Base-by-base conservation (phyloP, 1,140 invertebrate species). In the Acyrthosiphon pisum region DNA sequence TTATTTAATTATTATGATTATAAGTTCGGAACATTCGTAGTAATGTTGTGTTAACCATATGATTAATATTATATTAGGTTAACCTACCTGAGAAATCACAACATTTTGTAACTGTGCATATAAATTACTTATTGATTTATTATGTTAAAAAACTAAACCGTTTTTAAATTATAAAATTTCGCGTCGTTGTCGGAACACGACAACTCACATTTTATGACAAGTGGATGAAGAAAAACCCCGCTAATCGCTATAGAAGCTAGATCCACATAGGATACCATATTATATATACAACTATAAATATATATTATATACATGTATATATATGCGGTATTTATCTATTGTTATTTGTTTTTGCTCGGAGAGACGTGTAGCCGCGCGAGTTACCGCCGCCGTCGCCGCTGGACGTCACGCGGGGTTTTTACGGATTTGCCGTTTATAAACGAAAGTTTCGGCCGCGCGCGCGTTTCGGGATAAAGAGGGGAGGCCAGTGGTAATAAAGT, bases 401-500 rank as follows among this genome's bases (percentile, higher is more conserved):
- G 46, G 46, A 53, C 48, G 88, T 90, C 56, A 37, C 53, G 89
- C 37, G 53, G 37, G 22, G 53, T 44, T 90, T 90, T 44, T 90
- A 48, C 89, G 89, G 89, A 88, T 88, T 88, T 88, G 30, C 46
- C 87, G 87, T 60, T 60, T 60, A 44, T n/a, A 68, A 90, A 26
- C 56, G 37, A 68, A 90, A 68, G 89, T 60, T 68, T 90, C 88
- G 88, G 48, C n/a, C 81, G 50, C n/a, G 30, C 46, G 91, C 35
- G 44, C 26, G 91, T 86, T 83, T 30, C 91, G 48, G 48, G 44
- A 41, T 93, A 84, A 86, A 86, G 48, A 53, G 91, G 91, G 91
- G 81, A 93, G 91, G 91, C 81, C 23, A 83, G 89, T 50, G 48
- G 90, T 86, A 93, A 93, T 93, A 93, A 93, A 93, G 91, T 93